Evolutionary conservation across 2,888 invertebrate genomes (phyloP).

Genomic region (Cantharis lateralis): DNA sequence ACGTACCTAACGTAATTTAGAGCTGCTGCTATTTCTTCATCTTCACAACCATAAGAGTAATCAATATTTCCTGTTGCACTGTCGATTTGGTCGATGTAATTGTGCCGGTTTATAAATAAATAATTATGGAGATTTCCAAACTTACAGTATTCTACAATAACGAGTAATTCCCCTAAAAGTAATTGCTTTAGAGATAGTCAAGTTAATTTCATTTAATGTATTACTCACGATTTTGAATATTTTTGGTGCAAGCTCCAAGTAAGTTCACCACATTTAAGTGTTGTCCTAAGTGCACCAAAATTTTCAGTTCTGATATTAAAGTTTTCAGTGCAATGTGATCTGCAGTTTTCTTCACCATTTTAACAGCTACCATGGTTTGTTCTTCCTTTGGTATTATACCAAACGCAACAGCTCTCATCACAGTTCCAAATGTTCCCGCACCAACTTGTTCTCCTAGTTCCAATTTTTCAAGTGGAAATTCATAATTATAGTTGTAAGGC

Average conservation of each 20-base stretch:
- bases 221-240: constrained; percentile 80
- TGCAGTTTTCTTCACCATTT: constrained; percentile 90
- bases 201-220: too few species aligned
- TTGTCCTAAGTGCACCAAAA: constrained; percentile 92
- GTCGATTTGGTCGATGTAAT: constrained; percentile 84
- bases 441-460: constrained; percentile 85
- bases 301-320: constrained; percentile 90
- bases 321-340: constrained; percentile 86
- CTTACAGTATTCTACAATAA: neutral
- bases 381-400: constrained; percentile 78
- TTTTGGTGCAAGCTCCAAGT: constrained; percentile 91
- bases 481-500: constrained; percentile 88
- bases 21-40: constrained; percentile 61
- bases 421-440: constrained; percentile 93
- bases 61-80: constrained; percentile 71
- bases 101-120: constrained; percentile 77
- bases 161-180: neutral
- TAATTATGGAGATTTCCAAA: constrained; percentile 74
- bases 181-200: neutral
- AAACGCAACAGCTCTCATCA: constrained; percentile 82
- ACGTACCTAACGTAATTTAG: too few species aligned
- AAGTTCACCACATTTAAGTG: constrained; percentile 95
- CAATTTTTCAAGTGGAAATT: constrained; percentile 84
- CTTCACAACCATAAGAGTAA: constrained; percentile 63
- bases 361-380: constrained; percentile 86